phyloP scores from a whole-genome alignment of 2,888 invertebrate species.

The Coenonympha arcania region DNA sequence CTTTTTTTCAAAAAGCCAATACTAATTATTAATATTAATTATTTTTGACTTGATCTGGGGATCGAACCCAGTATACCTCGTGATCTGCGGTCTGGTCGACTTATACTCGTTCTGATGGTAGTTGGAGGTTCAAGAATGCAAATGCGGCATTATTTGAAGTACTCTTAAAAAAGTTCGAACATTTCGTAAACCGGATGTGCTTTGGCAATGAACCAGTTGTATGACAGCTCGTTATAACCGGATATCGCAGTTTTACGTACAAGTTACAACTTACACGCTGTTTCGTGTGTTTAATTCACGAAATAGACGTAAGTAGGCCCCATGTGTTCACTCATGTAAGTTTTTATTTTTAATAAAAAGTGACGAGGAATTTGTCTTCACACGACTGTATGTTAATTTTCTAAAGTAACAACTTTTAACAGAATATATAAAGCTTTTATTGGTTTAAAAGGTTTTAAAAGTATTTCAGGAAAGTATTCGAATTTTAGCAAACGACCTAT shows the following conservation, averaged over 20 bases:
- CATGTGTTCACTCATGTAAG: no score
- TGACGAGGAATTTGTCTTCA: background rate
- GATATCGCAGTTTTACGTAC: constrained; percentile 4
- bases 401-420: background rate
- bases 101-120: no score
- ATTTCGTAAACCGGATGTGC: constrained; percentile 7
- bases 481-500: no score
- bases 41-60: no score
- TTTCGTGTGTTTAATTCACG: background rate
- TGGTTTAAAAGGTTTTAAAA: no score
- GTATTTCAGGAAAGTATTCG: no score
- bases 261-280: background rate
- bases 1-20: no score
- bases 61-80: no score
- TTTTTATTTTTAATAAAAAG: background rate
- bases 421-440: no score
- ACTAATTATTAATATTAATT: no score
- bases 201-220: constrained; percentile 1
- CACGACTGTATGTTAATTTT: background rate
- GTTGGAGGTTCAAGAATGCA: no score
- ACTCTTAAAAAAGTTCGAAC: background rate
- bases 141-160: background rate
- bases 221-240: background rate
- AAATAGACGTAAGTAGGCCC: background rate
- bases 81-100: no score